Base-by-base conservation (phyloP, 1,140 invertebrate genomes). In the Andrena cerasifolii region DNA sequence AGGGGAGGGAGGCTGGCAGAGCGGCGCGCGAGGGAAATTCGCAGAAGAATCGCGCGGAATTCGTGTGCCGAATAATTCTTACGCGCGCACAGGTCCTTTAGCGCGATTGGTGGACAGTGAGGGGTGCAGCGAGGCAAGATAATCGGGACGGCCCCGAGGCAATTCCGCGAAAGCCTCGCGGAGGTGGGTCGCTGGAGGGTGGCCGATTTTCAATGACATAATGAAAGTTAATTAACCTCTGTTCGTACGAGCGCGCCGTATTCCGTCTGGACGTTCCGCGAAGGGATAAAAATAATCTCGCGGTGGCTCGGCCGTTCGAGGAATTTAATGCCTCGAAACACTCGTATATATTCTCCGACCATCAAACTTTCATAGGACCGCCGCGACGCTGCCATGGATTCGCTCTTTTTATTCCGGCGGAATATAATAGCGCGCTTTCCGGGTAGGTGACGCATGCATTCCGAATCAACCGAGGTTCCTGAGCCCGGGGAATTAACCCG, bases 371-470 rank as follows among this genome's bases (percentile, higher is more conserved):
- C 43, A 51, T 28, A 18, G 24, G 16, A 24, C 45, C 53, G 10
- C 28, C 14, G 26, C 45, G 4, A 14, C 21, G 26, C 0, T 58
- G 7, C 10, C 28, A 4, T 18, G 24, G 21, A 63, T 47, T 28
- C 43, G 12, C 31, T 8, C 4, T 40, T 16, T 40, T 49, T 77
- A 36, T 31, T 14, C 3, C 18, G 24, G 21, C 43, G 16, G 54
- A 40, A 76, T 77, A 80, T 65, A 66, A 31, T 51, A 53, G 28
- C 33, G 51, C 24, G 56, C n/a, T 40, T 3, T 40, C 36, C 18
- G 18, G 47, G n/a, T 33, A 59, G 58, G 65, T 80, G 78, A 76
- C 67, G 74, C 74, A 33, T 51, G 47, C 65, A 77, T 67, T 71
- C 53, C 68, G 67, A 83, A 67, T 78, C 61, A 63, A 49, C 40